These are phyloP conservation scores for Micrastur ruficollis DNA, from an alignment of 2,797 vertebrate species.

Conservation along the genomic window DNA sequence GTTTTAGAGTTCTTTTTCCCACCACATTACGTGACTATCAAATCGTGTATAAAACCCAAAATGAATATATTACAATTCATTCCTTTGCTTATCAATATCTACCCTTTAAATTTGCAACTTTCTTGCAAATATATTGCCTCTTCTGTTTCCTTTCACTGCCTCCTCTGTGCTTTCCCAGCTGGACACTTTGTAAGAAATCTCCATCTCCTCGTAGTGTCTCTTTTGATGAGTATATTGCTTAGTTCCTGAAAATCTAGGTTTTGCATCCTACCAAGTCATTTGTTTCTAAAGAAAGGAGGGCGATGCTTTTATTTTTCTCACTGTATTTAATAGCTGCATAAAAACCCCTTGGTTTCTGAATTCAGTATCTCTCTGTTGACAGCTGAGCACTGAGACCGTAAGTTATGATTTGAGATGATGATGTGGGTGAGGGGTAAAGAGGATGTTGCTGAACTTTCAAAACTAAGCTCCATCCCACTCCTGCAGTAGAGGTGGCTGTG, in stretches of 20 bases:
- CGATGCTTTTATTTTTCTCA: not conserved
- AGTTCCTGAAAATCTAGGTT: not conserved
- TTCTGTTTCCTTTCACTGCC: not conserved
- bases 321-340: not conserved
- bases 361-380: not conserved
- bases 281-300: not conserved
- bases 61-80: not conserved
- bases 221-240: not conserved
- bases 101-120: not conserved
- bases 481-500: not conserved
- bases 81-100: not conserved
- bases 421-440: not conserved
- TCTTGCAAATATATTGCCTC: not conserved
- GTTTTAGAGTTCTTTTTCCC: not conserved
- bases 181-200: not conserved
- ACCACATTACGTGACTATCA: not conserved
- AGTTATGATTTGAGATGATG: not conserved
- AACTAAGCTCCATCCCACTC: slow-evolving; percentile 26
- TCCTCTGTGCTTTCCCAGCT: not conserved
- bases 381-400: not conserved
- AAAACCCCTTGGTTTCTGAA: not conserved
- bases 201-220: not conserved
- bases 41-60: not conserved
- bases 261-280: not conserved
- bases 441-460: not conserved